Evolutionary conservation across 2,888 invertebrate genomes (phyloP).

Genomic region (Tridacna gigas): DNA sequence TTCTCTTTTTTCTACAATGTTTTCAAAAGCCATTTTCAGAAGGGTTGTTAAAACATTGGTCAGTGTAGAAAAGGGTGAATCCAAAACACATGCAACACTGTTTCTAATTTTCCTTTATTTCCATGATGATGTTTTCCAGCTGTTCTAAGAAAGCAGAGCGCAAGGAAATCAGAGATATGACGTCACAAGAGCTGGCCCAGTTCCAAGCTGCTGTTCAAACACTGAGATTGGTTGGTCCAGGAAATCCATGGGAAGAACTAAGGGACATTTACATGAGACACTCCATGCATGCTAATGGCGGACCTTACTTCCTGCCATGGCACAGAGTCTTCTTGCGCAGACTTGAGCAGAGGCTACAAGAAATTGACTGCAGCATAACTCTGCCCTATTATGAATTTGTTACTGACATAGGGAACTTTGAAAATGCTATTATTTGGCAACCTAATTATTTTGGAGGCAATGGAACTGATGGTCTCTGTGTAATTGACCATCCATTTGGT

Average conservation of each 20-base stretch:
- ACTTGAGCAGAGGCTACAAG: conserved; percentile 80
- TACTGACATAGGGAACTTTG: conserved; percentile 80
- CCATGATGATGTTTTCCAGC: conserved; percentile 50
- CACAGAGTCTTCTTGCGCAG: conserved; percentile 80
- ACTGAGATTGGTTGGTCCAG: conserved; percentile 71
- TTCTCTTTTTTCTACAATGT: too few species aligned
- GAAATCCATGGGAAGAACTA: conserved; percentile 79
- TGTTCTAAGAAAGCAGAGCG: conserved; percentile 75
- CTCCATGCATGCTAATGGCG: conserved; percentile 80
- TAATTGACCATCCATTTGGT: conserved; percentile 82
- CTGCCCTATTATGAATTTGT: conserved; percentile 84
- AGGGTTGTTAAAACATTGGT: too few species aligned
- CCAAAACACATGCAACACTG: too few species aligned
- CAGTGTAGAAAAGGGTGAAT: too few species aligned
- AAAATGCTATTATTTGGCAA: conserved; percentile 82
- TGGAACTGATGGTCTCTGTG: conserved; percentile 76
- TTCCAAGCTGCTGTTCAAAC: conserved; percentile 81
- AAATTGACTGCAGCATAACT: conserved; percentile 80
- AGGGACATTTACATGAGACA: conserved; percentile 80
- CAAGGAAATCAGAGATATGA: conserved; percentile 82
- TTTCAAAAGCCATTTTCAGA: too few species aligned
- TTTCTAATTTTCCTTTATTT: not conserved
- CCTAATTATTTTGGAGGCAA: conserved; percentile 82
- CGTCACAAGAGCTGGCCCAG: conserved; percentile 74
- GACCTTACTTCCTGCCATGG: conserved; percentile 82